Percentiles rank a stretch among this genome's conserved stretches.
Conservation (phyloP, 2,797 vertebrate genomes). For the Poeciliopsis presidionis region DNA sequence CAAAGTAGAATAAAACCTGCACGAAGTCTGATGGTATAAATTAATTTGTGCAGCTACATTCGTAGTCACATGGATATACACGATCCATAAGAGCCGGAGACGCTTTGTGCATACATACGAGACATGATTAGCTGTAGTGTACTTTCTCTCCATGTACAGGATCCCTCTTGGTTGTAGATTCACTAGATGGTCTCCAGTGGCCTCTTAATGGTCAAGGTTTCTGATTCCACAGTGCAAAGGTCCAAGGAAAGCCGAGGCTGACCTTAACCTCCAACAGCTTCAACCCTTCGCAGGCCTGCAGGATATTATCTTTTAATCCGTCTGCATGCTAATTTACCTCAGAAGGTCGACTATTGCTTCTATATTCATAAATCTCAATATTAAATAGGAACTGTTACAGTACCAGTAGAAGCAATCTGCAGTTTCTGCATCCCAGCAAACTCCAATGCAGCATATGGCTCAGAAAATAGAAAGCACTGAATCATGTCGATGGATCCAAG, state of each 20-base stretch:
- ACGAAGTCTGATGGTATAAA: slow-evolving; percentile 39
- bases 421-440: slow-evolving; percentile 22
- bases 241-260: slow-evolving; percentile 55
- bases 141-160: slow-evolving; percentile 27
- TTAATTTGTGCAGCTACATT: slow-evolving; percentile 57
- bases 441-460: neutral
- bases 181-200: slow-evolving; percentile 22
- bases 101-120: slow-evolving; percentile 37
- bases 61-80: slow-evolving; percentile 48
- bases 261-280: slow-evolving; percentile 50
- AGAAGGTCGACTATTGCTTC: slow-evolving; percentile 48
- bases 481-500: neutral
- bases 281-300: slow-evolving; percentile 35
- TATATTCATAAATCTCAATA: slow-evolving; percentile 52
- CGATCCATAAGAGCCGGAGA: slow-evolving; percentile 42
- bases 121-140: slow-evolving; percentile 29
- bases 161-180: slow-evolving; percentile 31
- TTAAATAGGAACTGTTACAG: slow-evolving; percentile 48
- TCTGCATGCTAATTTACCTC: slow-evolving; percentile 36
- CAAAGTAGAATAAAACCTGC: slow-evolving; percentile 38
- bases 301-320: slow-evolving; percentile 63
- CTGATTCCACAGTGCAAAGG: slow-evolving; percentile 47
- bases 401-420: slow-evolving; percentile 4
- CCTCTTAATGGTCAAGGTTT: slow-evolving; percentile 23
- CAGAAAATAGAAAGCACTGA: slow-evolving; percentile 6